Evolutionary conservation across 2,113 vertebrate species (phyloP), one percentile per base, ranked within the genome.

Genomic region (Hoplias malabaricus): DNA sequence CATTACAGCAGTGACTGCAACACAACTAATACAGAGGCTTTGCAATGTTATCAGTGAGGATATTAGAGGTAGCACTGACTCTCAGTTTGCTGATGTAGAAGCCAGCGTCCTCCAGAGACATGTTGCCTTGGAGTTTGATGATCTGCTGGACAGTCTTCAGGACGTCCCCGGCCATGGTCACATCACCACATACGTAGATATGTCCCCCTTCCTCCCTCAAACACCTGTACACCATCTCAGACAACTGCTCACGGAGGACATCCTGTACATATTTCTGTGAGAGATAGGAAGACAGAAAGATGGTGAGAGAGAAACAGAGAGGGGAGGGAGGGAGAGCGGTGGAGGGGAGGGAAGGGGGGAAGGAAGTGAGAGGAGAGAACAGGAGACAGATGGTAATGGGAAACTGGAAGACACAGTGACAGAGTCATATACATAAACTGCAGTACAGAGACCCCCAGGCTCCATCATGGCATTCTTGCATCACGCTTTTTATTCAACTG

Each of bases 191-290:
- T 70, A 99, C 96, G 0, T 98, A 99, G 78, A 99, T 91, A 90
- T 99, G 97, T 43, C 98, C 98, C 2, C 94, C 93, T 65, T 96
- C 94, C 85, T 98, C 96, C 88, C 90, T 93, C 87, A 99, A 91
- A 0, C 93, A 93, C 46, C 83, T 93, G 92, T 96, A 97, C 82
- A 98, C 92, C 0, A 82, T 88, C 77, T 94, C 95, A 0, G 96
- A 93, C 87, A 99, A 91, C 86, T 98, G 95, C 90, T 99, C 96
- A 1, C 95, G 95, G 19, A 99, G 86, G 69, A 97, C 88, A 63
- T 99, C 95, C 89, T 99, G 98, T 69, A 99, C 95, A 5, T 99
- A 99, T 94, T 98, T 98, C 98, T 99, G 91, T 40, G 31, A 79
- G 27, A 27, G 8, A 75, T 33, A 73, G 27, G 61, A 27, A 40